Evolutionary conservation across 2,888 invertebrate genomes (phyloP), one percentile per base, ranked within the genome.

Genomic region (Tuta absoluta): DNA sequence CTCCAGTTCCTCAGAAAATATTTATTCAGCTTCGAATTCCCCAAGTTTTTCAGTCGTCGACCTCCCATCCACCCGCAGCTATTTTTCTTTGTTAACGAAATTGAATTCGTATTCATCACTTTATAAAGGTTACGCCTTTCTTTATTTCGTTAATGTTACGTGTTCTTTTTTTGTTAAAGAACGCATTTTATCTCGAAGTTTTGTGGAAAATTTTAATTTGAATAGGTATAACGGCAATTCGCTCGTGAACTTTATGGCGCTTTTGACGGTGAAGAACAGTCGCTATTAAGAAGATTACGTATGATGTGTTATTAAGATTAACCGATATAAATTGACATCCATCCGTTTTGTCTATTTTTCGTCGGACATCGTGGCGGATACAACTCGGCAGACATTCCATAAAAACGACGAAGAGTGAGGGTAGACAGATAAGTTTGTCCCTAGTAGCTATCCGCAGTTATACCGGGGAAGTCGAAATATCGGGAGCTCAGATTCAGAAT

Each of bases 101-200:
- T 69, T 69, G 69, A 69, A 69, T 69, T 69, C 65, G 63, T 56
- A 69, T 69, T 69, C 69, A 69, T 68, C 66, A 66, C 66, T 64
- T 65, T 69, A 66, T 69, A 64, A 65, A 69, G 67, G 67, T 65
- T 67, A 63, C 65, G 65, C 61, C 61, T 63, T 63, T 19, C 58
- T 67, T 68, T 68, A 68, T 66, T 68, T 60, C 66, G 60, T 68
- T 66, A 63, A 65, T 68, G 64, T 68, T 66, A 57, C 62, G 63
- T 63, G 41, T 60, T 58, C 58, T 28, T 65, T 63, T 64, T 51
- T 62, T 51, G 37, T 51, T 49, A 51, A 51, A 62, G 28, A 37
- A 62, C 19, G 21, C 14, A 21, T 53, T 62, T 38, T 53, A 38
- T 38, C 38, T 23, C 17, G 8, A 51, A 62, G 41, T 51, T 62